Conservation (phyloP, 2,888 invertebrate genomes). For the Lasioglossum leucozonium region DNA sequence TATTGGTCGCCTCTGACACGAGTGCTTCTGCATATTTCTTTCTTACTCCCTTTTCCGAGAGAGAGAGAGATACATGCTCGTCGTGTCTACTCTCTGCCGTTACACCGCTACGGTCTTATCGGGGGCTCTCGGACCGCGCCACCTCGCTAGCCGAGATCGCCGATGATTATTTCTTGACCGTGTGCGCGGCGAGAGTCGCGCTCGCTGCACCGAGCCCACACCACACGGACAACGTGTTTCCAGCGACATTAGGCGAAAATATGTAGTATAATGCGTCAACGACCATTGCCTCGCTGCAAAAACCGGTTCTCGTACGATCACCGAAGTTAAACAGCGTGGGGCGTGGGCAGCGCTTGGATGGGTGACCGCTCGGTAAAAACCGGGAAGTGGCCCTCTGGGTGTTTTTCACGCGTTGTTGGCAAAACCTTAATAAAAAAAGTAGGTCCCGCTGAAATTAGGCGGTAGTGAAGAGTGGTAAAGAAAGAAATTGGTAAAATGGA, state of each 20-base stretch:
- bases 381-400: no score
- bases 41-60: conserved; percentile 44
- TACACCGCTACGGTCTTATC: neutral
- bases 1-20: conserved; percentile 83
- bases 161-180: neutral
- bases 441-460: no score
- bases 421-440: no score
- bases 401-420: no score
- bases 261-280: no score
- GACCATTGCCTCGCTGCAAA: no score
- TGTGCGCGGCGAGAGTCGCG: neutral
- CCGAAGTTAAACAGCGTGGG: no score
- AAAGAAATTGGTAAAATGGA: no score
- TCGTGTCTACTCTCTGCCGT: neutral
- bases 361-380: no score
- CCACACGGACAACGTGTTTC: neutral
- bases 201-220: neutral
- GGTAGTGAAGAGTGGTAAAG: no score
- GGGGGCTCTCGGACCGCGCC: neutral
- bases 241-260: neutral
- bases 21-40: conserved; percentile 68
- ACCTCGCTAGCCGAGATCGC: neutral
- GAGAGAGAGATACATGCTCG: neutral
- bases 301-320: no score
- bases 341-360: no score